These are phyloP conservation scores for Symphodus melops DNA, from an alignment of 2,113 vertebrate species.

Conservation along the genomic window DNA sequence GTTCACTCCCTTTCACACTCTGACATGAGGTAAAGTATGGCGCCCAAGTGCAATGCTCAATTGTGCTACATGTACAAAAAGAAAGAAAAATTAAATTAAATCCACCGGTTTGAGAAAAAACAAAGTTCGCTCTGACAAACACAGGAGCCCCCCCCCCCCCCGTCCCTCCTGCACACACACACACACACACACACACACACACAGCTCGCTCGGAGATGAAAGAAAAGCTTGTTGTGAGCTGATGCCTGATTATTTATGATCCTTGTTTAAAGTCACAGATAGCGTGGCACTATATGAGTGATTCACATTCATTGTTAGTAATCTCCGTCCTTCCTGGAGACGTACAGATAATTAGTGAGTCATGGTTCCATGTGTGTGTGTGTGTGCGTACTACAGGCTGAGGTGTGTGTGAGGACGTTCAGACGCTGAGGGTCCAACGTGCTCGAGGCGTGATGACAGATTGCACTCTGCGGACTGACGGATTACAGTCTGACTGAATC, in stretches of 20 bases:
- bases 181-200: conserved; percentile 6
- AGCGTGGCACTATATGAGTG: conserved; percentile 71
- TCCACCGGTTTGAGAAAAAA: conserved; percentile 65
- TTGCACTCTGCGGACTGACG: conserved; percentile 61
- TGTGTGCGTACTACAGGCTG: conserved; percentile 38
- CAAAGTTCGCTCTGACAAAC: conserved; percentile 81
- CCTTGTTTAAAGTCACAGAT: conserved; percentile 35
- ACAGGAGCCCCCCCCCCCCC: conserved; percentile 36
- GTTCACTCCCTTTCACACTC: conserved; percentile 80
- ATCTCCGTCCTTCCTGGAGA: not conserved
- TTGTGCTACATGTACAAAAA: conserved; percentile 92
- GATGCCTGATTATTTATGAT: conserved; percentile 75
- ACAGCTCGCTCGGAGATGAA: not conserved
- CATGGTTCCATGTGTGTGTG: conserved; percentile 4
- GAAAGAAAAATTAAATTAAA: conserved; percentile 54
- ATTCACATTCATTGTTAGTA: conserved; percentile 74
- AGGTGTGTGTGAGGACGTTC: conserved; percentile 1
- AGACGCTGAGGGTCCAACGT: conserved; percentile 46
- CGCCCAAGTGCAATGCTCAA: conserved; percentile 93
- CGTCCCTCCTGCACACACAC: conserved; percentile 13
- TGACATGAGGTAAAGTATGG: conserved; percentile 97
- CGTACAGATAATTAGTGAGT: not conserved
- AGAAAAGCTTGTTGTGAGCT: conserved; percentile 53
- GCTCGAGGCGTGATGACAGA: conserved; percentile 63
- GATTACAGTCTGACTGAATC: too few relatives aligned